Base-by-base conservation (phyloP, 2,888 invertebrate genomes). In the Gari tellinella region DNA sequence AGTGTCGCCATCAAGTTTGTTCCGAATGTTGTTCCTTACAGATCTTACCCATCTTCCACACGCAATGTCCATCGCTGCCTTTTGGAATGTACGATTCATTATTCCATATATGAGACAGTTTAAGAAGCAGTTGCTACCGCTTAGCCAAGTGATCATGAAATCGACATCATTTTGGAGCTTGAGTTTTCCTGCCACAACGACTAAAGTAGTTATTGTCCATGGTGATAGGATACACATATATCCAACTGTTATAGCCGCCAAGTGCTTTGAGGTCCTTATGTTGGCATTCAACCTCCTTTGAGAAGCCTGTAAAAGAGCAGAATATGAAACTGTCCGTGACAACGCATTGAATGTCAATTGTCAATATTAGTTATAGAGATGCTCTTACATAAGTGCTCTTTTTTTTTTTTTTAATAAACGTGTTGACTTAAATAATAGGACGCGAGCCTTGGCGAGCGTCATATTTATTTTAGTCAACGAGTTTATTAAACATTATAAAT, bases 211-310 rank as follows among this genome's bases (percentile, higher is more conserved):
- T 1, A 79, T 57, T 12, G 74, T 74, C 79, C 79, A 79, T 3
- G 79, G 79, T 21, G 79, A 64, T 5, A 79, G 62, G 14, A 74
- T 72, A 7, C 67, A 17, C 37, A 79, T 72, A 38, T 81, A 77
- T 0, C 79, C 82, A 7, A 79, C 53, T 1, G 82, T 82, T 21
- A 79, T 80, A 31, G 82, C 77, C 5, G 80, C 82, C 3, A 79
- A 55, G 26, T 74, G 74, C 48, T 79, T 79, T 12, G 79, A 68
- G 25, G 79, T 79, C 21, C 77, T 52, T 8, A 77, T 77, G 46
- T 77, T 77, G 17, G 72, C 69, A 43, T 62, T 72, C 1, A 69
- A 60, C 65, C 68, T 61, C 26, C 57, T 52, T 31, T 31, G 31
- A 31, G 31, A 31, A 31, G 31, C 5, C 31, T 31, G 31, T 7